Percentiles rank a stretch among this genome's conserved stretches.
Evolutionary conservation across 1,140 invertebrate species (phyloP).

Genomic region (Drosophila repleta): DNA sequence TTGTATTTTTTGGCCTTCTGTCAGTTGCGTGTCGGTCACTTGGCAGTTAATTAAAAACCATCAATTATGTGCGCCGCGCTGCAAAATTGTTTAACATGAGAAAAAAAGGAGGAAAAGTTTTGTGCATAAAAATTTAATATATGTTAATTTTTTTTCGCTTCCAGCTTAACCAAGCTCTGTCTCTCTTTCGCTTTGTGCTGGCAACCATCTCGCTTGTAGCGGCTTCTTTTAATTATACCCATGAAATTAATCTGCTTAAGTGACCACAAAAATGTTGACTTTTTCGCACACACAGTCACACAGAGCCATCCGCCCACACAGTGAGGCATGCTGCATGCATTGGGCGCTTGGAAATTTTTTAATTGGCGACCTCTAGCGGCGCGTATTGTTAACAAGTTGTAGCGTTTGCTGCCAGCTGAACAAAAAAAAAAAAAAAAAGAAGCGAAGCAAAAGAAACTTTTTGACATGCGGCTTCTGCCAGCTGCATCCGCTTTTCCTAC

Average conservation of each 20-base stretch:
- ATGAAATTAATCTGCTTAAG: constrained; percentile 83
- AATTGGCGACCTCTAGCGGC: constrained; percentile 71
- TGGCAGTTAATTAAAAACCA: constrained; percentile 82
- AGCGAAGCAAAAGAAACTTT: constrained; percentile 27
- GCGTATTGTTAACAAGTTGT: constrained; percentile 78
- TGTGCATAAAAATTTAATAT: constrained; percentile 71
- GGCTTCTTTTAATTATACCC: constrained; percentile 77
- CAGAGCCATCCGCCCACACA: constrained; percentile 4
- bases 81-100: constrained; percentile 48
- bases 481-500: background rate
- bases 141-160: constrained; percentile 66
- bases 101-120: constrained; percentile 44
- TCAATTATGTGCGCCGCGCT: constrained; percentile 69
- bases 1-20: constrained; percentile 35
- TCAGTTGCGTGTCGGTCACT: constrained; percentile 74
- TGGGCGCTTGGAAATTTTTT: constrained; percentile 52
- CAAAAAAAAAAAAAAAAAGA: too few species aligned
- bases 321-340: background rate
- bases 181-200: constrained; percentile 1
- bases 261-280: constrained; percentile 83
- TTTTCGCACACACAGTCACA: constrained; percentile 22
- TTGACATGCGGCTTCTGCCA: constrained; percentile 54
- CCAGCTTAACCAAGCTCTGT: constrained; percentile 15
- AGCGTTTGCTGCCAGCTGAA: constrained; percentile 38
- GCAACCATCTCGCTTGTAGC: constrained; percentile 21